Base-by-base conservation (phyloP, 2,113 vertebrate species). In the Gymnarchus niloticus region DNA sequence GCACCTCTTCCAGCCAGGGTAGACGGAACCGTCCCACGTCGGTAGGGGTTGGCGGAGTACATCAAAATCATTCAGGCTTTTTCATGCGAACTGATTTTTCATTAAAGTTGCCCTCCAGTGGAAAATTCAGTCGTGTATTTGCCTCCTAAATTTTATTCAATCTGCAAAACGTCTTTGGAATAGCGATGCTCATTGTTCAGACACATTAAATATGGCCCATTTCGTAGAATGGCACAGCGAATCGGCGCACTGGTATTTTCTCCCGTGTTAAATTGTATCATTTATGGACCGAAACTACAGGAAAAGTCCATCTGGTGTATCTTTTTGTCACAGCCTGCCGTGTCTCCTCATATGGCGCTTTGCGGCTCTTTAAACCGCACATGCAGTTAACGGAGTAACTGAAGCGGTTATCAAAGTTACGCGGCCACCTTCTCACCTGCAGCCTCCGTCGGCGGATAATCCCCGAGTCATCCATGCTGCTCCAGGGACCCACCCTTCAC, bases 371-470 rank as follows among this genome's bases (percentile, higher is more conserved):
- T 52, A 82, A 54, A 54, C 41, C 19, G n/a, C 25, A 41, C 52
- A 56, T 2, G 37, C 12, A 28, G 28, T 25, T 56, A 56, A 33
- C 17, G 54, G 41, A 17, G 59, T 46, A 23, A 41, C 57, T 57
- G 23, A 44, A 83, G 33, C 23, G 49, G 17, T 78, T 57, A 44
- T 28, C 57, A 44, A 85, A 78, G 51, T 57, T 56, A 7, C 37
- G 23, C 78, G 21, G 48, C 25, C 61, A 51, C 46, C 21, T 54
- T 84, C 92, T 93, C 88, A 95, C 94, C 93, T 95, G 94, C 85
- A 95, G 88, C 88, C 93, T 93, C 51, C 94, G 87, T 85, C 94
- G 92, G 82, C 93, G 92, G 86, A 95, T 95, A 87, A 95, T 94
- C 51, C 94, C 94, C 7, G 93, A 93, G 65, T 95, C 94, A 86